These are phyloP conservation scores for Coreoperca whiteheadi DNA, from an alignment of 2,113 vertebrate species.

Conservation along the genomic window DNA sequence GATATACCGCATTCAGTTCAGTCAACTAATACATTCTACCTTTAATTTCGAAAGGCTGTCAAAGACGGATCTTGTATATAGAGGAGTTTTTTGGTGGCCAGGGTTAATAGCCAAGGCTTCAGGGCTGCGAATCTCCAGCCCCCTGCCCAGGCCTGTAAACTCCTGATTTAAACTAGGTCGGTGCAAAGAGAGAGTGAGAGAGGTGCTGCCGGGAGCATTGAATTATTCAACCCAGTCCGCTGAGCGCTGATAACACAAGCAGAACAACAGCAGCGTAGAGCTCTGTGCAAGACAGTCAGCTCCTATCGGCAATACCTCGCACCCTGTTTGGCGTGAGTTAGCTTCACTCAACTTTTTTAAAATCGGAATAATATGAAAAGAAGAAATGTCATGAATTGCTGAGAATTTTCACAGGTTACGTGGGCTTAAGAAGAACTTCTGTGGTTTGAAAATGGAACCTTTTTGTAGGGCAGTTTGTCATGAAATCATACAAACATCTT, in stretches of 20 bases:
- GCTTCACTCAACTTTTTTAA: not conserved
- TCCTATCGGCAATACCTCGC: constrained; percentile 23
- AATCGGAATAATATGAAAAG: not conserved
- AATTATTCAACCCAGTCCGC: constrained; percentile 77
- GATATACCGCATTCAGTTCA: not conserved
- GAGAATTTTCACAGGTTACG: constrained; percentile 5
- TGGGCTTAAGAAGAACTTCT: not conserved
- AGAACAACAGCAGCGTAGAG: constrained; percentile 69
- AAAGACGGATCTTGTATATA: constrained; percentile 10
- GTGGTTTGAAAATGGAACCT: not conserved
- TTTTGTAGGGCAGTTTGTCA: not conserved
- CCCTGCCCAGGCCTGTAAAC: constrained; percentile 59
- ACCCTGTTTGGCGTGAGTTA: constrained; percentile 1
- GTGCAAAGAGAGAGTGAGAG: constrained; percentile 43
- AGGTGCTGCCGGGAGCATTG: constrained; percentile 69
- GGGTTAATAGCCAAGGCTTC: constrained; percentile 36
- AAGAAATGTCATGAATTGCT: not conserved
- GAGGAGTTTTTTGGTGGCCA: constrained; percentile 17
- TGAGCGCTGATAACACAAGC: constrained; percentile 71
- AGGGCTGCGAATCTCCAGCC: constrained; percentile 30
- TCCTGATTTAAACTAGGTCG: constrained; percentile 70
- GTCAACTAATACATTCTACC: constrained; percentile 2
- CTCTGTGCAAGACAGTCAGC: constrained; percentile 39
- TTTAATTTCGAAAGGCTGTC: constrained; percentile 15
- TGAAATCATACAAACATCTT: constrained; percentile 4